These are phyloP conservation scores for Papilio machaon DNA, from an alignment of 1,140 invertebrate species.

Conservation along the genomic window DNA sequence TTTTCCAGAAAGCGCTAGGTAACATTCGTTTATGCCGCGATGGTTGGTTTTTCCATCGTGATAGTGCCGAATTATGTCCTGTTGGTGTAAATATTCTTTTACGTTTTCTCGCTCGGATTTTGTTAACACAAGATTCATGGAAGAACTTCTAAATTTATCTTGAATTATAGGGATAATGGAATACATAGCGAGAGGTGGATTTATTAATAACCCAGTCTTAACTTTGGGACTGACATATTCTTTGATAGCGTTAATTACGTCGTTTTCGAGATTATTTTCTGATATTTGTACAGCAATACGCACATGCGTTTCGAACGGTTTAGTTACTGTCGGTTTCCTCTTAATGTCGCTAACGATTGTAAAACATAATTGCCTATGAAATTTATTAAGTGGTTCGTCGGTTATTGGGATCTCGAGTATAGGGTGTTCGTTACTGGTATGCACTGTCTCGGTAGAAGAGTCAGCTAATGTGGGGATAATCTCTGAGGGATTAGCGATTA, in stretches of 20 bases:
- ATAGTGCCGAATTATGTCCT: too few relatives aligned
- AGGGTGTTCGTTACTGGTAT: conserved; percentile 33
- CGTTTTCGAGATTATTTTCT: conserved; percentile 31
- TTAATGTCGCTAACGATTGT: conserved; percentile 36
- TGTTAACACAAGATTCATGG: too few relatives aligned
- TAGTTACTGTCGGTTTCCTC: conserved; percentile 30
- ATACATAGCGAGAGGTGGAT: conserved; percentile 35
- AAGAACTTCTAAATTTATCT: too few relatives aligned
- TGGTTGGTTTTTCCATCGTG: too few relatives aligned
- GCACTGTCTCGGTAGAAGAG: conserved; percentile 37
- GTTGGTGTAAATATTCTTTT: too few relatives aligned
- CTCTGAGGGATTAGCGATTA: conserved; percentile 29
- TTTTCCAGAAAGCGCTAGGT: too few relatives aligned
- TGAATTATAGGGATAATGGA: conserved; percentile 20
- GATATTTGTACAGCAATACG: conserved; percentile 26
- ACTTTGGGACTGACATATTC: conserved; percentile 31
- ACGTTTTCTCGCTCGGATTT: too few relatives aligned
- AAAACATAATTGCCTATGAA: conserved; percentile 39
- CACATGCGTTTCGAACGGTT: conserved; percentile 35
- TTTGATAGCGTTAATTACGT: conserved; percentile 27
- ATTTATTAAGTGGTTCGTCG: conserved; percentile 42
- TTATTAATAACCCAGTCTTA: conserved; percentile 35
- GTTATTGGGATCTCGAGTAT: conserved; percentile 37
- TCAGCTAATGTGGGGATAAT: background rate
- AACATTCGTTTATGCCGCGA: too few relatives aligned